Evolutionary conservation across 1,140 invertebrate genomes (phyloP).

Genomic region (Mesaphorura yosii): DNA sequence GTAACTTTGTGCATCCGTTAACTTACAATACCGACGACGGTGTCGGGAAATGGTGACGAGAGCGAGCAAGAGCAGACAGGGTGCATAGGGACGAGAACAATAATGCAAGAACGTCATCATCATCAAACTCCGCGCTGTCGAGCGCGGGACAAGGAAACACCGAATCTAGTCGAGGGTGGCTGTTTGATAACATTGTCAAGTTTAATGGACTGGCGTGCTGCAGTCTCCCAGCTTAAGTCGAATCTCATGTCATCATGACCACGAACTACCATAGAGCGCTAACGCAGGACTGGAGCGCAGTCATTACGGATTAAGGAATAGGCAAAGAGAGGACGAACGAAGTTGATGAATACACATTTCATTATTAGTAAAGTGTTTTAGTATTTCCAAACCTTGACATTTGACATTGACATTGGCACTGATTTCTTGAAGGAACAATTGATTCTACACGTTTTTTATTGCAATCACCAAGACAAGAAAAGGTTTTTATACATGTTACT

Average conservation of each 20-base stretch:
- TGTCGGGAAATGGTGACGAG: too few relatives aligned
- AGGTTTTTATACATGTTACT: too few relatives aligned
- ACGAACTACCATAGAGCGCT: not conserved
- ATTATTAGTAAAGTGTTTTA: not conserved
- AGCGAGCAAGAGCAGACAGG: too few relatives aligned
- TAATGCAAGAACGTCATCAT: too few relatives aligned
- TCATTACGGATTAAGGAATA: not conserved
- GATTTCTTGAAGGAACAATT: not conserved
- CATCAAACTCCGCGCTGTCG: too few relatives aligned
- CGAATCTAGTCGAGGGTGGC: not conserved
- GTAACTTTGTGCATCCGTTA: too few relatives aligned
- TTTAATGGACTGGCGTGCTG: not conserved
- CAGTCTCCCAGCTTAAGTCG: not conserved
- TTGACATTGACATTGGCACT: not conserved
- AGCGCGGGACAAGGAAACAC: too few relatives aligned
- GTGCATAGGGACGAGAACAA: too few relatives aligned
- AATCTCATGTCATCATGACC: slow-evolving; percentile 6
- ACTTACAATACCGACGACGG: too few relatives aligned
- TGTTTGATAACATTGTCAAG: slow-evolving; percentile 1
- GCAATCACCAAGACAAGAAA: too few relatives aligned
- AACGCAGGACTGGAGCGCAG: not conserved
- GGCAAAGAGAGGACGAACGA: not conserved
- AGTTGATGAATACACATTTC: not conserved
- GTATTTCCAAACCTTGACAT: not conserved
- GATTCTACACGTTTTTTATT: too few relatives aligned